phyloP scores from a whole-genome alignment of 2,797 vertebrate species.

The Coracias cyanogaster region DNA sequence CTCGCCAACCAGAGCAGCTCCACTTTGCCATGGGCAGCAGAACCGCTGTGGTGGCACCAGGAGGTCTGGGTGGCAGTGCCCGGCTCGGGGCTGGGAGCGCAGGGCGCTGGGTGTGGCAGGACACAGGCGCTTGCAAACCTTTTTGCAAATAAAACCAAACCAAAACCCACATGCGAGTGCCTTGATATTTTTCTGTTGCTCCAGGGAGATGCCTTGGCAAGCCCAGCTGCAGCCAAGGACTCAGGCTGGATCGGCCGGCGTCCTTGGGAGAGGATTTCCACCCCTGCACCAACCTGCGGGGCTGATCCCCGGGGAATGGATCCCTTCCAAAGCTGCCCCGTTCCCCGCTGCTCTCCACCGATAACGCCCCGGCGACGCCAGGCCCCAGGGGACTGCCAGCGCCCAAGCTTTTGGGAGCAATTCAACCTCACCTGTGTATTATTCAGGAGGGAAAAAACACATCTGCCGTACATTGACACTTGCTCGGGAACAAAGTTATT shows the following conservation, averaged over 20 bases:
- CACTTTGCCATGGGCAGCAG: neutral
- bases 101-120: neutral
- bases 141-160: neutral
- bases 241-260: neutral
- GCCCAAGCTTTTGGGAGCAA: neutral
- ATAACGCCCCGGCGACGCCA: neutral
- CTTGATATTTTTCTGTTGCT: neutral
- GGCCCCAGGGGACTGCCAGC: accelerated
- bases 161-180: accelerated
- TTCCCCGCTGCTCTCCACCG: neutral
- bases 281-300: neutral
- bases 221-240: accelerated
- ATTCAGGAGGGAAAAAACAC: neutral
- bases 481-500: constrained; percentile 32
- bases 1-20: neutral
- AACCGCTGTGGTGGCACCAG: neutral
- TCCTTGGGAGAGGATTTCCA: neutral
- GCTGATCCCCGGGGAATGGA: accelerated
- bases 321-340: neutral
- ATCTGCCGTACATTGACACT: neutral
- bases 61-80: neutral
- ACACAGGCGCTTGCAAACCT: neutral
- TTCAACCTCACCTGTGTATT: neutral
- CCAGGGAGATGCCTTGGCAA: neutral
- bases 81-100: neutral